Evolutionary conservation across 2,797 vertebrate species (phyloP), one percentile per base, ranked within the genome.

Genomic region (Acrossocheilus fasciatus): DNA sequence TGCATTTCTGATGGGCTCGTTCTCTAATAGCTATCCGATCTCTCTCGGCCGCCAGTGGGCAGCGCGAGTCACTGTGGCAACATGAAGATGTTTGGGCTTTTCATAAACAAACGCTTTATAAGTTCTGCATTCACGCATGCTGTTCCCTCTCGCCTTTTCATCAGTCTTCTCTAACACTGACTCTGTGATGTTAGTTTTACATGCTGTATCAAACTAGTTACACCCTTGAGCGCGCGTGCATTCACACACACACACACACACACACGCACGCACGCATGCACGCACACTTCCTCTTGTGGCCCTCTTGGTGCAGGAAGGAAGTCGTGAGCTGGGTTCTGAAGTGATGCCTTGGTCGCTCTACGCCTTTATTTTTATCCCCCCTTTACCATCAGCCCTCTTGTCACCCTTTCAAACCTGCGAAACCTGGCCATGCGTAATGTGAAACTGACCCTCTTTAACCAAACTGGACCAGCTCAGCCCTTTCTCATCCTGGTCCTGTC

Each of bases 401-500:
- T 87, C 64, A 75, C 62, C 76, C 26, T 80, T 57, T n/a, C 15
- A 26, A 79, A 43, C 70, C 39, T 36, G 18, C 18, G 80, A 87
- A 85, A 84, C 82, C 76, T n/a, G 20, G 76, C 81, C 47, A 85
- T 70, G 73, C 86, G 23, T 64, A 86, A 81, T 85, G 68, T 54
- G 90, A 89, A 91, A 90, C 88, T 82, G 83, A 84, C 83, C 89
- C 75, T 91, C 72, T 90, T 64, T 86, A 91, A 89, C 80, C 76
- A 83, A 90, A 62, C 77, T 30, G 47, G 88, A 84, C 90, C 88
- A 52, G 20, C 89, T 77, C 87, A 39, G 23, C 70, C 85, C 70
- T 80, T 81, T 90, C 92, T 85, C 80, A 83, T 92, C 87, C 88
- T 90, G 85, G 82, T 89, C 75, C 18, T 45, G 87, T 87, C 87